Base-by-base conservation (phyloP, 2,113 vertebrate genomes). In the Eublepharis macularius region DNA sequence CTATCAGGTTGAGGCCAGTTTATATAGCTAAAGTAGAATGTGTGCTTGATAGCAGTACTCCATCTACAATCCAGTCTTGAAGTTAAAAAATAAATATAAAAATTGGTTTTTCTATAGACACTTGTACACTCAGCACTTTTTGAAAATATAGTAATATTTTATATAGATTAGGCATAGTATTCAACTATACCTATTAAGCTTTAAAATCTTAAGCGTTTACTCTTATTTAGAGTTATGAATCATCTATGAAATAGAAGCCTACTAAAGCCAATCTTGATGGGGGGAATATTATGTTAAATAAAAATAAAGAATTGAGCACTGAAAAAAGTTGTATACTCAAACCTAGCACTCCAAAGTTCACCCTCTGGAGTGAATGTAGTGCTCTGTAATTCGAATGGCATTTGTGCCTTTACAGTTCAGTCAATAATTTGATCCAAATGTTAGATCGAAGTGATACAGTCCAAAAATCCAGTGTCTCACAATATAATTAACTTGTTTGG, bases 391-490 rank as follows among this genome's bases (percentile, higher is more conserved):
- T 2, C 1, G 73, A 70, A 36, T 70, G 68, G 68, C 34, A 78
- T 41, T 76, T 76, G 34, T 0, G 0, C 63, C 60, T 89, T 87
- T 85, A 68, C 21, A 79, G 13, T 21, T 81, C 26, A 49, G 60
- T 82, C 87, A 70, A 21, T n/a, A 36, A 84, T 91, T 88, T 90
- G 88, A 45, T 17, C 9, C 0, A 17, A 70, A 36, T 84, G 12
- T 10, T 17, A 32, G 2, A 3, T 79, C 76, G 54, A 36, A 41
- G 0, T 79, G 63, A 49, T 81, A 49, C 0, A 82, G 85, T 86
- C n/a, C 76, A 43, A 65, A 6, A 57, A 76, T 65, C 75, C 49
- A 81, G 34, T 73, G 69, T 87, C 41, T 87, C 83, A 86, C 90
- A 89, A 88, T 82, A 74, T 3, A 60, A 85, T 88, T 41, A 75